Evolutionary conservation across 2,888 invertebrate species (phyloP).

Genomic region (Orthonevra nobilis): DNA sequence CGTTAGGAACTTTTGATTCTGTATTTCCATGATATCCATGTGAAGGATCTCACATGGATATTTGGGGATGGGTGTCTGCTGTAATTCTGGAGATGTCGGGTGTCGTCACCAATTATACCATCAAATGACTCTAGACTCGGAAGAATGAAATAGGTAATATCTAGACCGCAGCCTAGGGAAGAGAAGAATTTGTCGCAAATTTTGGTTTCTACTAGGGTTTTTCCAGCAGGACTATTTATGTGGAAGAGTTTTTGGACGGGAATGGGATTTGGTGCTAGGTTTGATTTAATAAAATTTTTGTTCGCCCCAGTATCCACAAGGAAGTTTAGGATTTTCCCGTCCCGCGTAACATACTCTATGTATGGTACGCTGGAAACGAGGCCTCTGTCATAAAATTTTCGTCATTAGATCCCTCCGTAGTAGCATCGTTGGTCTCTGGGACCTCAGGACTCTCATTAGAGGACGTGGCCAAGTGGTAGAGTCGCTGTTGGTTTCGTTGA

Average conservation of each 20-base stretch:
- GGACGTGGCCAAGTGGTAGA: not conserved
- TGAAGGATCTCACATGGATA: not conserved
- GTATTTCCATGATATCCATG: conserved; percentile 3
- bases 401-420: not conserved
- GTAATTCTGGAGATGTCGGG: not conserved
- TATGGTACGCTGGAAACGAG: conserved; percentile 27
- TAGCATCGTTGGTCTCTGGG: not conserved
- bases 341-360: conserved; percentile 15
- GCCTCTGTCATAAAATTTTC: conserved; percentile 23
- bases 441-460: not conserved
- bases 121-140: not conserved
- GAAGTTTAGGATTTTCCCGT: conserved; percentile 9
- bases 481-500: conserved; percentile 12
- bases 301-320: not conserved
- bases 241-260: conserved; percentile 2
- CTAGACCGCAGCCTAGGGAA: not conserved
- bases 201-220: no score
- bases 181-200: conserved; percentile 26
- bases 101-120: conserved; percentile 9
- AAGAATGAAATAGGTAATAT: conserved; percentile 1
- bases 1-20: not conserved
- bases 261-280: conserved; percentile 2
- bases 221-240: no score
- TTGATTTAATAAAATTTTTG: conserved; percentile 12
- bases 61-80: no score